Percentiles rank a stretch among this genome's conserved stretches.
phyloP scores from a whole-genome alignment of 2,113 vertebrate species.

The Orientallactaga bullata region DNA sequence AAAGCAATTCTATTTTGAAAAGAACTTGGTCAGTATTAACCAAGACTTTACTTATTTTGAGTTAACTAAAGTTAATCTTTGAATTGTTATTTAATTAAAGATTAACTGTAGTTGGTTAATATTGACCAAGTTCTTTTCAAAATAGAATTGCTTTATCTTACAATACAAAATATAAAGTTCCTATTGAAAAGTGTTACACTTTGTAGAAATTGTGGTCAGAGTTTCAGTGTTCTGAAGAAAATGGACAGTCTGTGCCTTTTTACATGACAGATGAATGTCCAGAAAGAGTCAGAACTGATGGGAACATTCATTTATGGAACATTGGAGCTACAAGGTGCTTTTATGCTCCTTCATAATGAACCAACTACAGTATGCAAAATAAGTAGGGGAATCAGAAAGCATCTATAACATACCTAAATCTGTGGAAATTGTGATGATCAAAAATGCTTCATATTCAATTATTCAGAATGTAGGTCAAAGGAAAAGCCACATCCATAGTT shows the following conservation, averaged over 20 bases:
- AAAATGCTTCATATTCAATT: conserved; percentile 55
- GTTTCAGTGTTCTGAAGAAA: not conserved
- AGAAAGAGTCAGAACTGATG: too few species aligned
- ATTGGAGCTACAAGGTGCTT: not conserved
- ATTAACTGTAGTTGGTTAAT: not conserved
- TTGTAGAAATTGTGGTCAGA: not conserved
- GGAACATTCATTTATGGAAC: not conserved
- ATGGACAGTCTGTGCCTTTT: not conserved
- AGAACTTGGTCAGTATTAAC: too few species aligned
- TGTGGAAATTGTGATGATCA: conserved; percentile 23
- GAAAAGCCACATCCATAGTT: conserved; percentile 65
- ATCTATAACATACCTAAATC: not conserved
- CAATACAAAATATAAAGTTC: conserved; percentile 4
- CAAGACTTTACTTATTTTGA: too few species aligned
- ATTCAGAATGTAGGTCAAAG: conserved; percentile 60
- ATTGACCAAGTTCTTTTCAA: too few species aligned
- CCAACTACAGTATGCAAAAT: not conserved
- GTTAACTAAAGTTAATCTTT: not conserved
- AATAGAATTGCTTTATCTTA: not conserved
- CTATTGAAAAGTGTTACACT: not conserved
- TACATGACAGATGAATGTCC: not conserved
- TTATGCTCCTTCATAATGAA: not conserved
- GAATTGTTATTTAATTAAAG: too few species aligned
- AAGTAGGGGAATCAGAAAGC: not conserved
- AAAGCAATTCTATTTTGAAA: too few species aligned